A percentile compares a stretch with the other conserved stretches of the same genome.
Evolutionary conservation across 2,113 vertebrate genomes (phyloP).

Genomic region (Stictonetta naevosa): DNA sequence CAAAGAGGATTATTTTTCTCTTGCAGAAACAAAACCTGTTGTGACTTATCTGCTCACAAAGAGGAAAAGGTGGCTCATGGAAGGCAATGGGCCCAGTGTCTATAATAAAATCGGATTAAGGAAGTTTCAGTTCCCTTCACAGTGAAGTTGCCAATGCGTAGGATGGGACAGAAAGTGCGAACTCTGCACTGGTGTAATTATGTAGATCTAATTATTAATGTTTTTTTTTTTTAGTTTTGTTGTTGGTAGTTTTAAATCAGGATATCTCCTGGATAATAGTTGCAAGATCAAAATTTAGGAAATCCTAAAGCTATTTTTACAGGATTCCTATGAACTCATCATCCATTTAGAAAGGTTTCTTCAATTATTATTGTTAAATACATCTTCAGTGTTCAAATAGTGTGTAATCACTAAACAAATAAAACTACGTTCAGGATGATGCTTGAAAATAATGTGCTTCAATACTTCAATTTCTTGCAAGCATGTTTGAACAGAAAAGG

Average conservation of each 20-base stretch:
- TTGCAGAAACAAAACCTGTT: background rate
- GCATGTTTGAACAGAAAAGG: background rate
- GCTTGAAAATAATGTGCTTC: background rate
- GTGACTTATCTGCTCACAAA: background rate
- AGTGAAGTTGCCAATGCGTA: background rate
- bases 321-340: background rate
- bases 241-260: background rate
- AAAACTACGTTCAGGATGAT: background rate
- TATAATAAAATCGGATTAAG: background rate
- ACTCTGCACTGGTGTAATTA: background rate
- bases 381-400: background rate
- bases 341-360: background rate
- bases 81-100: background rate
- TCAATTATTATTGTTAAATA: background rate
- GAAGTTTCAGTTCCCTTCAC: background rate
- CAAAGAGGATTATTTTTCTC: background rate
- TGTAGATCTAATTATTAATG: background rate
- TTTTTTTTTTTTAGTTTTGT: background rate
- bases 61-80: background rate
- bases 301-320: background rate
- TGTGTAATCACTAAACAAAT: background rate
- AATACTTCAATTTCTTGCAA: constrained; percentile 14
- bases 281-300: background rate
- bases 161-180: background rate
- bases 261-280: background rate